These are phyloP conservation scores for Sebastes diaconus DNA, from an alignment of 2,797 vertebrate genomes.

Conservation along the genomic window DNA sequence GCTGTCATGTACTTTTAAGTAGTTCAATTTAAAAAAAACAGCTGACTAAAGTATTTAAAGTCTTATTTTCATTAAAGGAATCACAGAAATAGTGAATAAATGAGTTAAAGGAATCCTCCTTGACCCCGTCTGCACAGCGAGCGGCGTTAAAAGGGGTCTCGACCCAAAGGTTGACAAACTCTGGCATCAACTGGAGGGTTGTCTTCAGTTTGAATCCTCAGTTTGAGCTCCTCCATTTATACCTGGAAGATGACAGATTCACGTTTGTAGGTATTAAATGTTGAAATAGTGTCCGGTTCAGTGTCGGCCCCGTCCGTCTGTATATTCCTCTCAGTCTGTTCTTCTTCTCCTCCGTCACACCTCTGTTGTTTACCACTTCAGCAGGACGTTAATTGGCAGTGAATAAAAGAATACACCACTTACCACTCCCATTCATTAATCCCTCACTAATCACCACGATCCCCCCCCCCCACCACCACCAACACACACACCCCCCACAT, in stretches of 20 bases:
- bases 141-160: neutral
- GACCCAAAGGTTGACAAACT: too few species aligned
- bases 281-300: too few species aligned
- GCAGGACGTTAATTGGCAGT: slow-evolving; percentile 44
- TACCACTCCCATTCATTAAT: slow-evolving; percentile 31
- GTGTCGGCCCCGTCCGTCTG: too few species aligned
- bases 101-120: neutral
- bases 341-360: neutral
- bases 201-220: too few species aligned
- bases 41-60: neutral
- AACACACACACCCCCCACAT: neutral
- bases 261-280: too few species aligned
- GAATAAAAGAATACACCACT: slow-evolving; percentile 46
- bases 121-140: neutral
- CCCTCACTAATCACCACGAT: slow-evolving; percentile 15
- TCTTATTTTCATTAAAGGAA: too few species aligned
- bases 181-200: too few species aligned
- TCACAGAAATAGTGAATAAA: too few species aligned
- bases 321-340: neutral
- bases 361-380: slow-evolving; percentile 2
- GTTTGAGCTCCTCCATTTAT: neutral
- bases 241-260: too few species aligned
- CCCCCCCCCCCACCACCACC: too few species aligned
- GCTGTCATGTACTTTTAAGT: too few species aligned
- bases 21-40: too few species aligned